Conservation (phyloP, 1,140 invertebrate species). For the Phymastichus coffea region DNA sequence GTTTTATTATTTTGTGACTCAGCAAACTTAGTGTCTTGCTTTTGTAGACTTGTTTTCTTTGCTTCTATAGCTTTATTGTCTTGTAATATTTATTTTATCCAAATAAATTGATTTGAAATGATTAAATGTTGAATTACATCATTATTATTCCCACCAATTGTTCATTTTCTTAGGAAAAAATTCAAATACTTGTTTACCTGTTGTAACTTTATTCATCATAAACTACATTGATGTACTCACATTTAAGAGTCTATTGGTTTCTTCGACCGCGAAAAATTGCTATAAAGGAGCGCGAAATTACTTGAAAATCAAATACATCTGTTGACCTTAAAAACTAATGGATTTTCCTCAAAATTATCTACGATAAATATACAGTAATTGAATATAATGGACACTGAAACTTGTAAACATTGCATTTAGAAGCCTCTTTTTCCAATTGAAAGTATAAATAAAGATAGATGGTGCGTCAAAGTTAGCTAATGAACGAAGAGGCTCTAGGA, state of each 20-base stretch:
- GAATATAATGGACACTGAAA: too few relatives aligned
- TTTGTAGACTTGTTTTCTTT: background rate
- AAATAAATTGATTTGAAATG: conserved; percentile 27
- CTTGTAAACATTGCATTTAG: too few relatives aligned
- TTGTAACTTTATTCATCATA: conserved; percentile 24
- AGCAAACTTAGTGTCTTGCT: background rate
- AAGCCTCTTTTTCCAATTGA: too few relatives aligned
- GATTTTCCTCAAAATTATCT: too few relatives aligned
- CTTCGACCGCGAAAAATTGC: background rate
- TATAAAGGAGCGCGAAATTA: background rate
- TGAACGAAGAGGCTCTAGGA: too few relatives aligned
- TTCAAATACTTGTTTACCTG: background rate
- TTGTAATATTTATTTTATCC: conserved; percentile 21
- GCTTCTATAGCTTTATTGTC: conserved; percentile 2
- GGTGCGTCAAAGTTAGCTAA: too few relatives aligned
- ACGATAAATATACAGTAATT: too few relatives aligned
- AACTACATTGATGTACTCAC: conserved; percentile 22
- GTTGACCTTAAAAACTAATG: too few relatives aligned
- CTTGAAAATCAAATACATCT: background rate
- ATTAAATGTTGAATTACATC: too few relatives aligned
- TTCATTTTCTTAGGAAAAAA: too few relatives aligned
- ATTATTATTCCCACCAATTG: too few relatives aligned
- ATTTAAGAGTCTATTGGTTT: conserved; percentile 3
- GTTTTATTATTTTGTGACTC: background rate
- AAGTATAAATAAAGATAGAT: too few relatives aligned